phyloP scores from a whole-genome alignment of 2,797 vertebrate species.

The Coccyzus lansbergi region DNA sequence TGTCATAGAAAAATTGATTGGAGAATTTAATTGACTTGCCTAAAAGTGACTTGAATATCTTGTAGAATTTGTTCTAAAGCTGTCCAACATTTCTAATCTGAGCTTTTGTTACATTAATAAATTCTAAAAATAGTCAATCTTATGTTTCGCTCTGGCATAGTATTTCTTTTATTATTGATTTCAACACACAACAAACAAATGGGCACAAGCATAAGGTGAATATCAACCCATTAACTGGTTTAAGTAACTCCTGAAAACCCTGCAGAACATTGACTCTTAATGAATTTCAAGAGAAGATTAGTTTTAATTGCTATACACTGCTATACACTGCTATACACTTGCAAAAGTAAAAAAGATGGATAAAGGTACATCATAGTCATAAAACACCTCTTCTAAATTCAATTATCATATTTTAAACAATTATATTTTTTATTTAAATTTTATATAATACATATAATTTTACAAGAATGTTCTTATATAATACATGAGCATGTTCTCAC shows the following conservation, averaged over 20 bases:
- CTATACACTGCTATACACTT: background rate
- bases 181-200: slow-evolving; percentile 4
- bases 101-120: background rate
- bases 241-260: slow-evolving; percentile 50
- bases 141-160: background rate
- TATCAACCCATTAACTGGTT: slow-evolving; percentile 36
- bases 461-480: background rate
- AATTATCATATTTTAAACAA: background rate
- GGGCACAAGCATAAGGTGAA: slow-evolving; percentile 24
- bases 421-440: background rate
- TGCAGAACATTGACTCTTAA: slow-evolving; percentile 21
- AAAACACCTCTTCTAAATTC: background rate
- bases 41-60: background rate
- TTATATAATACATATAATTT: background rate
- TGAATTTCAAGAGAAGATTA: slow-evolving; percentile 35
- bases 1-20: background rate
- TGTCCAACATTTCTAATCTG: background rate
- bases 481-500: background rate
- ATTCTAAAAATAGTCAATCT: background rate
- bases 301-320: slow-evolving; percentile 20
- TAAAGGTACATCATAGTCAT: background rate
- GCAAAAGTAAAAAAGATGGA: background rate
- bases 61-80: slow-evolving; percentile 14
- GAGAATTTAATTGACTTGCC: background rate
- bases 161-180: slow-evolving; percentile 29